A percentile compares a stretch with the other conserved stretches of the same genome.
phyloP scores from a whole-genome alignment of 1,140 invertebrate species.

The Octopus sinensis region DNA sequence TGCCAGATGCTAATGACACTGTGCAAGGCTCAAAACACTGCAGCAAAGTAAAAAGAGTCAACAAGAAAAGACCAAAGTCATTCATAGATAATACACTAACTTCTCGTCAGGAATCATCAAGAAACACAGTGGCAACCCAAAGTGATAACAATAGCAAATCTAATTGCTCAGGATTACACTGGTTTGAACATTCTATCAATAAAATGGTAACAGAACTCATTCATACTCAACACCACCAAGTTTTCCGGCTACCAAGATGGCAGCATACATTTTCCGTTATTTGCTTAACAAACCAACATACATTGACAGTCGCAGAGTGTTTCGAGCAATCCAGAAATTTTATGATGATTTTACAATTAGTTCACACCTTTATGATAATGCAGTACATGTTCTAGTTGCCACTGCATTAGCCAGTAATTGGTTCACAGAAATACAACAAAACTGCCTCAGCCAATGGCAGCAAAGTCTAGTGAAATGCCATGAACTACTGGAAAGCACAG shows the following conservation, averaged over 20 bases:
- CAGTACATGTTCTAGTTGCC: conserved; percentile 53
- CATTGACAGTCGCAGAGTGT: conserved; percentile 43
- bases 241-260: conserved; percentile 42
- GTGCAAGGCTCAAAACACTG: conserved; percentile 22
- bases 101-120: conserved; percentile 28
- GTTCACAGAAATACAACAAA: conserved; percentile 41
- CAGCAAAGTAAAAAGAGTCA: neutral
- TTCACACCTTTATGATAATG: conserved; percentile 37
- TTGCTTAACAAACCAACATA: conserved; percentile 43
- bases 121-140: conserved; percentile 39
- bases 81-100: conserved; percentile 15
- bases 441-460: conserved; percentile 44
- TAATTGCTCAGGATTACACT: conserved; percentile 36
- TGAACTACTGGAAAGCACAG: neutral
- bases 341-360: conserved; percentile 41
- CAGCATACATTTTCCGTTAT: conserved; percentile 43
- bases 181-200: conserved; percentile 35
- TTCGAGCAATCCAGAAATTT: conserved; percentile 37
- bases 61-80: neutral
- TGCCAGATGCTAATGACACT: conserved; percentile 31
- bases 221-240: conserved; percentile 34
- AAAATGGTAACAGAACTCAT: conserved; percentile 43
- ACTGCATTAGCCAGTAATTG: conserved; percentile 50
- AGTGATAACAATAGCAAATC: conserved; percentile 36
- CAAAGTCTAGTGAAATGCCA: conserved; percentile 33